These are phyloP conservation scores for Eolophus roseicapilla DNA, from an alignment of 2,113 vertebrate genomes.

Conservation along the genomic window DNA sequence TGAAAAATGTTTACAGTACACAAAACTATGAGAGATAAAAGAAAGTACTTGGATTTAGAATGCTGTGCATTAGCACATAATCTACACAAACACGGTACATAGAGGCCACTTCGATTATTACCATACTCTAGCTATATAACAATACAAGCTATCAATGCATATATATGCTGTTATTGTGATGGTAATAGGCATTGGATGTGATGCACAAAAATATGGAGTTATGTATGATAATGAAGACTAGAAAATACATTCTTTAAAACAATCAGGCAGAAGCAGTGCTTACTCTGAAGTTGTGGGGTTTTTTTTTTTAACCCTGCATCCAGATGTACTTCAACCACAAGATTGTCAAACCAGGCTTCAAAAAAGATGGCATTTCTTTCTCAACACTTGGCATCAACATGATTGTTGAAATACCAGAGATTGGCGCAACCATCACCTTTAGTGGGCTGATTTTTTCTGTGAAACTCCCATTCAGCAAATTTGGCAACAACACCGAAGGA, in stretches of 20 bases:
- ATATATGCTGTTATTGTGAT: background rate
- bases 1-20: background rate
- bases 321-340: constrained; percentile 81
- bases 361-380: constrained; percentile 69
- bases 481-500: constrained; percentile 87
- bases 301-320: background rate
- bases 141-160: background rate
- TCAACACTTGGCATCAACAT: constrained; percentile 78
- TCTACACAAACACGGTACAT: background rate
- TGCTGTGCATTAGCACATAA: background rate
- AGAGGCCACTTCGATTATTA: background rate
- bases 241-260: background rate
- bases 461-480: constrained; percentile 79
- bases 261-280: background rate
- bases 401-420: constrained; percentile 72
- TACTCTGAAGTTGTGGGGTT: background rate
- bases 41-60: background rate
- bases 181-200: background rate
- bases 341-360: constrained; percentile 77
- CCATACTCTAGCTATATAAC: background rate
- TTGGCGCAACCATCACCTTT: constrained; percentile 76
- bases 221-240: background rate
- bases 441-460: constrained; percentile 78
- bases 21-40: background rate
- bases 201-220: background rate